phyloP scores from a whole-genome alignment of 2,888 invertebrate genomes.

The Patella pellucida region DNA sequence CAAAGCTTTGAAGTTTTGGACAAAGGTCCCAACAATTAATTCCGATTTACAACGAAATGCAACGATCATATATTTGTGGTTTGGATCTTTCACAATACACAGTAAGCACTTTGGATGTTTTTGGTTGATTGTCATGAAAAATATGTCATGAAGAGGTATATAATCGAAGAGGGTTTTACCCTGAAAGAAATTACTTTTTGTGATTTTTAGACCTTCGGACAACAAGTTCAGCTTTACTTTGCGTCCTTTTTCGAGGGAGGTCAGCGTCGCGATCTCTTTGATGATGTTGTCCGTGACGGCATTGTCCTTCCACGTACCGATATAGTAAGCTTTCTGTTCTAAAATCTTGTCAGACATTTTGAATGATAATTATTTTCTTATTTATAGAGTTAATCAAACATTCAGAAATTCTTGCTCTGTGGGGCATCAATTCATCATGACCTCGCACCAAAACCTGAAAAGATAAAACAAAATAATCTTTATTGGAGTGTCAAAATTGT shows the following conservation, averaged over 20 bases:
- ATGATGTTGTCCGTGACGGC: conserved; percentile 46
- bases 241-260: conserved; percentile 43
- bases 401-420: no score
- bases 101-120: conserved; percentile 45
- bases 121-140: conserved; percentile 49
- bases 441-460: no score
- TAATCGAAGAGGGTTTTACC: conserved; percentile 37
- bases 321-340: conserved; percentile 46
- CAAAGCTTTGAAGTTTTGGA: conserved; percentile 39
- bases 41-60: conserved; percentile 46
- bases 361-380: background rate
- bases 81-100: conserved; percentile 43
- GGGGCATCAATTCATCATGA: no score
- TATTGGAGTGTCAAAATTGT: no score
- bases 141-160: conserved; percentile 41
- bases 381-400: no score
- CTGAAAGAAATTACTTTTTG: conserved; percentile 37
- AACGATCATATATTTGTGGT: conserved; percentile 42
- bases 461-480: no score
- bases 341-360: conserved; percentile 25
- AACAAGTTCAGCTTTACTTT: conserved; percentile 48
- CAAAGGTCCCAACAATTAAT: conserved; percentile 44
- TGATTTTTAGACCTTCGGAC: conserved; percentile 41
- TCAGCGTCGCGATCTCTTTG: conserved; percentile 39
- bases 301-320: conserved; percentile 49